Evolutionary conservation across 2,113 vertebrate species (phyloP), one percentile per base, ranked within the genome.

Genomic region (Lucifuga dentata): DNA sequence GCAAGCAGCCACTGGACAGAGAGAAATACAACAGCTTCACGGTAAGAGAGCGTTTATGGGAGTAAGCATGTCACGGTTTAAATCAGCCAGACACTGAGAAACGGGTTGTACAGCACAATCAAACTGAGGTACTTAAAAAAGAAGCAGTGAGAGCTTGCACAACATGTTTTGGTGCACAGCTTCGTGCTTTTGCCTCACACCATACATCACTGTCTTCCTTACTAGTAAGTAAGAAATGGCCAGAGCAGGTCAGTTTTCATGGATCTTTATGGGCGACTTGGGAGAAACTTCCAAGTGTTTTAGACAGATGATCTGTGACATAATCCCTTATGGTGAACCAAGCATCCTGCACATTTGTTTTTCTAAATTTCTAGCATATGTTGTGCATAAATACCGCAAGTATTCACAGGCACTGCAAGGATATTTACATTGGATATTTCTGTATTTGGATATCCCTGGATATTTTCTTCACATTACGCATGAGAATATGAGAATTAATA

Each of bases 1-100:
- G 97, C 83, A 98, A 95, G 0, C 86, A 85, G 24, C 90, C 93
- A 29, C 93, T 99, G 87, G 98, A 99, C 91, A 92, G 98, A 3
- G 98, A 99, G 90, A 93, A 94, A 84, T 87, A 92, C 0, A 93
- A 90, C 16, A 95, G 89, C 45, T 99, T 96, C 78, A 93, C 94
- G 89, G 97, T 98, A 89, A 74, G 86, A 44, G 5, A 36, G 24
- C 7, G 0, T 75, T 73, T 59, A 56, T 35, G 12, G 23, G 17
- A 33, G 44, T 50, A 5, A 11, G 33, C 11, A 8, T 11, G 33
- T 11, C n/a, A 46, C 11, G 26, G 40, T 49, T 41, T 48, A 44
- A 64, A 71, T 65, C 32, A 26, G 13, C 16, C 13, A 12, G 36
- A 41, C 24, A 46, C 35, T 55, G 3, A 20, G 15, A 44, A 50